These are phyloP conservation scores for Sebastes taczanowskii DNA, from an alignment of 2,797 vertebrate species.

Conservation along the genomic window DNA sequence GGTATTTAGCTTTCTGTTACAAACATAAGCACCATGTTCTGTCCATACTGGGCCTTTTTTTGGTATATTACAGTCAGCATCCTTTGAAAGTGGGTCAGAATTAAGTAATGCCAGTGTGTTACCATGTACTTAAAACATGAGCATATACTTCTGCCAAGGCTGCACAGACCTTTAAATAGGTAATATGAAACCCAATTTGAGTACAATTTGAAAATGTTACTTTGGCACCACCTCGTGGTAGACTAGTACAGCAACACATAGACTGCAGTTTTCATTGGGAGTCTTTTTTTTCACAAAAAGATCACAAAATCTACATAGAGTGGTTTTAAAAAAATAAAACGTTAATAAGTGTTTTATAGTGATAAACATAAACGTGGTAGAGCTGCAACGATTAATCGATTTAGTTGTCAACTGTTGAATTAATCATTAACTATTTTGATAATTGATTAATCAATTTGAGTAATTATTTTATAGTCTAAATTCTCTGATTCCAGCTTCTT, in stretches of 20 bases:
- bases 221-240: too few species aligned
- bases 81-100: background rate
- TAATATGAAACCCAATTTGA: background rate
- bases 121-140: background rate
- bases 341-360: background rate
- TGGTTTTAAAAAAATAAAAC: background rate
- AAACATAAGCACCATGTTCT: background rate
- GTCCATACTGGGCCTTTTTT: background rate
- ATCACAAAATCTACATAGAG: background rate
- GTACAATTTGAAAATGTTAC: too few species aligned
- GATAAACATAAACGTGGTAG: background rate
- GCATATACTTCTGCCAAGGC: background rate
- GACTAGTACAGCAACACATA: background rate
- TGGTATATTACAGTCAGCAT: background rate
- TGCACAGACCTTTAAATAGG: background rate
- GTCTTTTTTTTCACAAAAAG: background rate
- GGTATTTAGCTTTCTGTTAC: constrained; percentile 30
- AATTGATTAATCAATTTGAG: too few species aligned
- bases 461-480: too few species aligned
- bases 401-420: too few species aligned
- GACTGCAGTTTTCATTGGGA: background rate
- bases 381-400: too few species aligned
- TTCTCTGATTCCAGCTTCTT: too few species aligned
- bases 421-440: too few species aligned
- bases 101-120: background rate